Evolutionary conservation across 2,888 invertebrate species (phyloP).

Genomic region (Drosophila neutralis): DNA sequence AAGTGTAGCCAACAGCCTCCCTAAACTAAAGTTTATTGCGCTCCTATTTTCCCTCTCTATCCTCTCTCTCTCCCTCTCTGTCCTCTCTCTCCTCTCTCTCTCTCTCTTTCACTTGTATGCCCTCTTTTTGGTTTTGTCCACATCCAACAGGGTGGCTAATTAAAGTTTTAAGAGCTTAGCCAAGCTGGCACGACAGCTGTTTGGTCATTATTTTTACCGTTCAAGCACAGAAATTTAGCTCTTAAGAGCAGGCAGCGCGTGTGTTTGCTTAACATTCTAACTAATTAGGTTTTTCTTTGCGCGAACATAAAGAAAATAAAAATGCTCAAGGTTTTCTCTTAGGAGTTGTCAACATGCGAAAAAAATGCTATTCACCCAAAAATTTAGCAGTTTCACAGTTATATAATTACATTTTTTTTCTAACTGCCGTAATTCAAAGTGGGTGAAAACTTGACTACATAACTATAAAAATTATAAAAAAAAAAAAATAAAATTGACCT

Average conservation of each 20-base stretch:
- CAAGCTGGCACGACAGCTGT: constrained; percentile 42
- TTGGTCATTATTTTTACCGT: constrained; percentile 52
- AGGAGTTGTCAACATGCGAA: neutral
- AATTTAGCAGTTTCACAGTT: no score
- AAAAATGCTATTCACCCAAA: neutral
- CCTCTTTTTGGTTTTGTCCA: neutral
- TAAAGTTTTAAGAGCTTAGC: constrained; percentile 72
- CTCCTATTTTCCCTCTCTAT: constrained; percentile 6
- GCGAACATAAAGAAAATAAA: neutral
- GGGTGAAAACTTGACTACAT: neutral
- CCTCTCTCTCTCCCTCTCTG: neutral
- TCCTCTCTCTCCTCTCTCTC: neutral
- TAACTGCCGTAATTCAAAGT: neutral
- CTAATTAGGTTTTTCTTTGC: constrained; percentile 53
- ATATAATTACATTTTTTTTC: no score
- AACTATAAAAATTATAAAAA: neutral
- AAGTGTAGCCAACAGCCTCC: constrained; percentile 47
- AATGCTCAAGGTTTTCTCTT: constrained; percentile 10
- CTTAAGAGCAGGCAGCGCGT: constrained; percentile 25
- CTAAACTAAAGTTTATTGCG: constrained; percentile 13
- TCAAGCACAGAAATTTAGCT: constrained; percentile 23
- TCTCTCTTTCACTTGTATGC: neutral
- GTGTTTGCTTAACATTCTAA: constrained; percentile 43
- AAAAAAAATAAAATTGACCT: neutral
- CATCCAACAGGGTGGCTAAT: constrained; percentile 53